These are phyloP conservation scores for Dromaius novaehollandiae DNA, from an alignment of 2,113 vertebrate species.

Conservation along the genomic window DNA sequence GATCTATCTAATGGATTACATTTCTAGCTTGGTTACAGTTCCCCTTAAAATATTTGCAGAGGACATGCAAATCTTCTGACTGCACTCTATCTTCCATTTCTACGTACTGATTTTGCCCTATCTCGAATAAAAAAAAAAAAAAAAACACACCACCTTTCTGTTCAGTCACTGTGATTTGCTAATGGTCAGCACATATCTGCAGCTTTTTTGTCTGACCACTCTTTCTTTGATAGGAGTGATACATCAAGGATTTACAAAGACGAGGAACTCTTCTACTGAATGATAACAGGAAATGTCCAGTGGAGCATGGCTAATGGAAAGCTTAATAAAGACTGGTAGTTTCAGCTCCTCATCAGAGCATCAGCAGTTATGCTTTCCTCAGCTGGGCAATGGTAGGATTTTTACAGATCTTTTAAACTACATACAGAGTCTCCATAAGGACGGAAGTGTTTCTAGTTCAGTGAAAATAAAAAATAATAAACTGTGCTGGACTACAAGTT, in stretches of 20 bases:
- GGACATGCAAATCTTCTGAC: rapidly evolving
- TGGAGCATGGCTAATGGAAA: neutral
- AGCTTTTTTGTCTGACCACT: neutral
- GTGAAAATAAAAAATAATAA: constrained; percentile 6
- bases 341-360: neutral
- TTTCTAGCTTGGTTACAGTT: neutral
- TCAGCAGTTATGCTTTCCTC: neutral
- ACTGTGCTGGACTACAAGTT: neutral
- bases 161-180: neutral
- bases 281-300: neutral
- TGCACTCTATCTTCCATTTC: neutral
- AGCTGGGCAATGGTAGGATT: neutral
- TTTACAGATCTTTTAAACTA: neutral
- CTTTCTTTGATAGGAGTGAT: neutral
- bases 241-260: neutral
- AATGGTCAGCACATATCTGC: neutral
- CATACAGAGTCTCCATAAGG: neutral
- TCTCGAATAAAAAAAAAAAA: neutral
- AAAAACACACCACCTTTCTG: neutral
- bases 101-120: neutral
- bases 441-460: neutral
- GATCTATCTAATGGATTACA: too few relatives aligned
- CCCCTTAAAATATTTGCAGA: neutral
- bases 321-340: neutral
- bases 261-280: neutral